phyloP scores from a whole-genome alignment of 2,888 invertebrate species.

The Beris morrisii region DNA sequence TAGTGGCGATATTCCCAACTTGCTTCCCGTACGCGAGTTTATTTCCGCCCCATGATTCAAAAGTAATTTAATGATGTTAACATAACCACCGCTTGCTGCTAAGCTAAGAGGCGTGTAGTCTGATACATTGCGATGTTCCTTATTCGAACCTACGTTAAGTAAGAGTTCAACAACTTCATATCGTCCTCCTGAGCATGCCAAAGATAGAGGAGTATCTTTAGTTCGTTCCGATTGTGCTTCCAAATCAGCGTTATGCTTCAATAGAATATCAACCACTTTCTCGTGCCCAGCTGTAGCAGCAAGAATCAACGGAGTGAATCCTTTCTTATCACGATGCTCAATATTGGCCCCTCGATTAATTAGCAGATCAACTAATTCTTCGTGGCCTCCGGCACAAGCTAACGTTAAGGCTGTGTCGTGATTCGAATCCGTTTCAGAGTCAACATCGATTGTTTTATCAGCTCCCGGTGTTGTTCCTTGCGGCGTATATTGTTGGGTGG shows the following conservation, averaged over 20 bases:
- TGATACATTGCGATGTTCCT: constrained; percentile 97
- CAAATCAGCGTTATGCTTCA: constrained; percentile 94
- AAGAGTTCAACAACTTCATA: constrained; percentile 95
- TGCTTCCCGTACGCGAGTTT: constrained; percentile 95
- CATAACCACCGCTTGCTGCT: constrained; percentile 97
- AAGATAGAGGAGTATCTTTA: constrained; percentile 95
- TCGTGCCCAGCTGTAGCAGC: constrained; percentile 96
- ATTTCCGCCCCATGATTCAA: constrained; percentile 96
- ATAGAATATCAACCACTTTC: constrained; percentile 83
- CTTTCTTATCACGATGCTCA: constrained; percentile 98
- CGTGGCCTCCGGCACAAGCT: constrained; percentile 96
- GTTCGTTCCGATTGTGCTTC: constrained; percentile 99
- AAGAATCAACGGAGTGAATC: constrained; percentile 95
- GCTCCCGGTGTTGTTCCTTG: constrained; percentile 58
- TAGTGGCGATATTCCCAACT: constrained; percentile 96
- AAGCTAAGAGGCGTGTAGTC: constrained; percentile 99
- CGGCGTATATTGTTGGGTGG: constrained; percentile 48
- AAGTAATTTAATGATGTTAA: constrained; percentile 94
- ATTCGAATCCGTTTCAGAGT: constrained; percentile 97
- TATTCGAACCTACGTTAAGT: constrained; percentile 87
- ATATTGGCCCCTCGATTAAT: constrained; percentile 92
- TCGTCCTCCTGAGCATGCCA: constrained; percentile 96
- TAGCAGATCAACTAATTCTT: constrained; percentile 90
- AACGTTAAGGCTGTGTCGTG: constrained; percentile 97
- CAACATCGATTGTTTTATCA: constrained; percentile 85